Percentiles rank a stretch among this genome's conserved stretches.
phyloP scores from a whole-genome alignment of 2,113 vertebrate species.

The Tachuris rubrigastra region DNA sequence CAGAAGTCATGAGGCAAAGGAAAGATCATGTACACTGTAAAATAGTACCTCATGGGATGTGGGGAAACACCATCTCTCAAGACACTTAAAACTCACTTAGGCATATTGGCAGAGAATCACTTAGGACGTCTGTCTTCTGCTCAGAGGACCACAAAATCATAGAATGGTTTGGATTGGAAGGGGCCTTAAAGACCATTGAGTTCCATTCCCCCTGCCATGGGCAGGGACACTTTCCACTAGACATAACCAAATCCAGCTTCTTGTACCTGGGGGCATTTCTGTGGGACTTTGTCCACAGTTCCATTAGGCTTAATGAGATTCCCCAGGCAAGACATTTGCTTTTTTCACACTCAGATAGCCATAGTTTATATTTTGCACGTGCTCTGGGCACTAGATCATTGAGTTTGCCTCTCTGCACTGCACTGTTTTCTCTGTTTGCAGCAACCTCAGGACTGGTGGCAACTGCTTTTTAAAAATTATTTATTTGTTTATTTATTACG shows the following conservation, averaged over 20 bases:
- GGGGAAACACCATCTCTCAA: slow-evolving; percentile 13
- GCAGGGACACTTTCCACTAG: background rate
- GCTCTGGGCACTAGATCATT: background rate
- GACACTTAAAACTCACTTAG: background rate
- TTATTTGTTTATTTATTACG: too few relatives aligned
- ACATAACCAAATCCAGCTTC: background rate
- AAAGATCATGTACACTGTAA: background rate
- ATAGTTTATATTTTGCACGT: background rate
- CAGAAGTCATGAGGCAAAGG: background rate
- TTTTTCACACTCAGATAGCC: background rate
- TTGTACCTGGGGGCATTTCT: background rate
- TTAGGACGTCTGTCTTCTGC: background rate
- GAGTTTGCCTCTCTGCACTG: background rate
- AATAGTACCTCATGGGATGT: background rate
- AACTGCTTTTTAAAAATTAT: background rate
- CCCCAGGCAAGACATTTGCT: fast-evolving
- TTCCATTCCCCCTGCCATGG: background rate
- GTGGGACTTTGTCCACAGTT: background rate
- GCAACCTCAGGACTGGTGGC: background rate
- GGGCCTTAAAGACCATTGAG: background rate
- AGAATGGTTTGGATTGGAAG: background rate
- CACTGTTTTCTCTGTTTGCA: background rate
- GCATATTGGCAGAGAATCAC: background rate
- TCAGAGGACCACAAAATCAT: fast-evolving
- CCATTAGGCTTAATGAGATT: background rate